Evolutionary conservation across 2,113 vertebrate genomes (phyloP).

Genomic region (Phoxinus phoxinus): DNA sequence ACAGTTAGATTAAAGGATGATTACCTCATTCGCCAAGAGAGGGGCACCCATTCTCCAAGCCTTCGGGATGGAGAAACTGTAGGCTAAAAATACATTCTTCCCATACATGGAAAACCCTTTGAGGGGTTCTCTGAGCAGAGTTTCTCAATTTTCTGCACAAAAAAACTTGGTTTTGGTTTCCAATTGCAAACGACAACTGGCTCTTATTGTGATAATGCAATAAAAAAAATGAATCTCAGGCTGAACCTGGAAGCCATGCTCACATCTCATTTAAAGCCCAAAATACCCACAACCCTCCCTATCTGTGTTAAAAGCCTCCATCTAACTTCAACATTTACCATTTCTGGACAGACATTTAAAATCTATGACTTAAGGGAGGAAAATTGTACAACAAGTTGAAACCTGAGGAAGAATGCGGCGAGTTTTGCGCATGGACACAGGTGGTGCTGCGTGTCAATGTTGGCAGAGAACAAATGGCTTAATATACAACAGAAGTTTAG

Average conservation of each 20-base stretch:
- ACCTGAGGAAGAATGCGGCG: neutral
- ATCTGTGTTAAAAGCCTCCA: neutral
- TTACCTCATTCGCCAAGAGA: constrained; percentile 43
- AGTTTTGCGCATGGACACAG: neutral
- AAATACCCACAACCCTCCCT: constrained; percentile 1
- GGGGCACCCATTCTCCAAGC: constrained; percentile 35
- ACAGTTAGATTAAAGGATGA: constrained; percentile 33
- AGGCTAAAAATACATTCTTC: constrained; percentile 49
- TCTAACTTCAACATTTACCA: constrained; percentile 20
- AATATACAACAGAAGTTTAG: constrained; percentile 3
- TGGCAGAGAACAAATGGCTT: neutral
- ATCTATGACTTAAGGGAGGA: constrained; percentile 18
- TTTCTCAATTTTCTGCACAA: constrained; percentile 11
- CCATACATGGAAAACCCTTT: constrained; percentile 53
- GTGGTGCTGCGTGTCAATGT: neutral
- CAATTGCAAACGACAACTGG: neutral
- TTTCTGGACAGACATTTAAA: constrained; percentile 38
- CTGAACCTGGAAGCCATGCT: neutral
- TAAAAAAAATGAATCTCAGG: neutral
- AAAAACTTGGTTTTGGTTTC: constrained; percentile 27
- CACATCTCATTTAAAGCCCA: neutral
- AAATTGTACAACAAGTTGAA: constrained; percentile 24
- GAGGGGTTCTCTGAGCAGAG: constrained; percentile 19
- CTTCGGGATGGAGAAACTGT: neutral
- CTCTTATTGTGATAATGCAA: constrained; percentile 26